phyloP scores from a whole-genome alignment of 1,140 invertebrate species.

The Harlomillsia oculata region DNA sequence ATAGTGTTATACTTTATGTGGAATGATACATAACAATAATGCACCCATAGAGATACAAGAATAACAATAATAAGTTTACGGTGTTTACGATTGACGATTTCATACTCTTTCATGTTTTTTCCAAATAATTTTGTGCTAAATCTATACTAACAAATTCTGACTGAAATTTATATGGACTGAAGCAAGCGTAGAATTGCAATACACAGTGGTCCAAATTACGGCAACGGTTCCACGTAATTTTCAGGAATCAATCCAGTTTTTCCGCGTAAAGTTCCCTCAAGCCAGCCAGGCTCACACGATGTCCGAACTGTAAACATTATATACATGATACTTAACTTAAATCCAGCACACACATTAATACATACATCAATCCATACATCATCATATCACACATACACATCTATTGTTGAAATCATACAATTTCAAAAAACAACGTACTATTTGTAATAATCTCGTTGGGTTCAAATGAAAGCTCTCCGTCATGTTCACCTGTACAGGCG shows the following conservation, averaged over 20 bases:
- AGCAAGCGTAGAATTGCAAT: too few relatives aligned
- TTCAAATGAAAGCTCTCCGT: slow-evolving; percentile 93
- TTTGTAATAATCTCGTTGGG: slow-evolving; percentile 96
- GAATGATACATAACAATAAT: too few relatives aligned
- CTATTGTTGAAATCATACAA: slow-evolving; percentile 13
- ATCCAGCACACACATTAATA: neutral
- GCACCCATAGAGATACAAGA: too few relatives aligned
- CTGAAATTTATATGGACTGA: too few relatives aligned
- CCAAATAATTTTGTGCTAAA: too few relatives aligned
- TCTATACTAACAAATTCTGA: too few relatives aligned
- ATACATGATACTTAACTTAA: slow-evolving; percentile 12
- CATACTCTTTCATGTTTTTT: too few relatives aligned
- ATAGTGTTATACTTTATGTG: too few relatives aligned
- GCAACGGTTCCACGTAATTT: slow-evolving; percentile 88
- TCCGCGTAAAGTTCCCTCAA: slow-evolving; percentile 88
- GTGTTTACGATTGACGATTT: too few relatives aligned
- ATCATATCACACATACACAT: neutral
- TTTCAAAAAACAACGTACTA: slow-evolving; percentile 54
- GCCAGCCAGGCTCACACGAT: slow-evolving; percentile 90
- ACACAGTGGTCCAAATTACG: too few relatives aligned
- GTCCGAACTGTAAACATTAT: slow-evolving; percentile 58
- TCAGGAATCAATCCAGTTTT: slow-evolving; percentile 88
- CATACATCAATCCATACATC: neutral
- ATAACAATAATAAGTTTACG: too few relatives aligned
- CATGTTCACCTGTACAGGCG: slow-evolving; percentile 88